Conservation (phyloP, 2,113 vertebrate species). For the Xenopus borealis region DNA sequence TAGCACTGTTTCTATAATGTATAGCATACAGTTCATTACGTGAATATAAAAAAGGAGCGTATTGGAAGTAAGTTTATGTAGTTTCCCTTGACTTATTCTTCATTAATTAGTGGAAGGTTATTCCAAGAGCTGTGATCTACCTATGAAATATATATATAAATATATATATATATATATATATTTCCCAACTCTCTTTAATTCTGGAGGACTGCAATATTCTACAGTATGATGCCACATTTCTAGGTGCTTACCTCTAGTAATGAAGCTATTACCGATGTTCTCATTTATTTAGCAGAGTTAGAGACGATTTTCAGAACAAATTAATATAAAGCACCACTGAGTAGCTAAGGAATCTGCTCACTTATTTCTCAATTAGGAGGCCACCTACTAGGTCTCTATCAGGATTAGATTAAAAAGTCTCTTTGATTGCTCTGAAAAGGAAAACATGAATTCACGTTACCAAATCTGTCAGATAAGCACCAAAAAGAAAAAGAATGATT, state of each 20-base stretch:
- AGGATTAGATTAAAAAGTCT: slow-evolving; percentile 45
- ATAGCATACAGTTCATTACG: no score
- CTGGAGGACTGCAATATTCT: not conserved
- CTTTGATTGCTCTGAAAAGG: slow-evolving; percentile 32
- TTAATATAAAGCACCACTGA: not conserved
- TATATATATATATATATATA: not conserved
- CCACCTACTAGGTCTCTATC: slow-evolving; percentile 32
- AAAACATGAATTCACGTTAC: not conserved
- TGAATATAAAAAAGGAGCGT: not conserved
- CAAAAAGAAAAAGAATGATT: slow-evolving; percentile 5
- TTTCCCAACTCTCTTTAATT: not conserved
- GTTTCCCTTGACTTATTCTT: slow-evolving; percentile 9
- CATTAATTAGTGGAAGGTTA: slow-evolving; percentile 16
- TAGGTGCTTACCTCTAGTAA: slow-evolving; percentile 30
- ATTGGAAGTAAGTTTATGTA: not conserved
- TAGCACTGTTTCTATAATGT: no score
- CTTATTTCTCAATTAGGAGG: slow-evolving; percentile 29
- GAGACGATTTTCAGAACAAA: slow-evolving; percentile 29
- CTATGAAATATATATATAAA: slow-evolving; percentile 6
- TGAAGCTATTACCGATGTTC: slow-evolving; percentile 39
- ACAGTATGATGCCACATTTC: slow-evolving; percentile 22
- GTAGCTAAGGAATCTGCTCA: not conserved
- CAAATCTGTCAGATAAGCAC: slow-evolving; percentile 38
- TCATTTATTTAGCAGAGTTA: slow-evolving; percentile 44
- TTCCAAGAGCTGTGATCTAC: slow-evolving; percentile 3